Evolutionary conservation across 2,888 invertebrate species (phyloP).

Genomic region (Phengaris arion): DNA sequence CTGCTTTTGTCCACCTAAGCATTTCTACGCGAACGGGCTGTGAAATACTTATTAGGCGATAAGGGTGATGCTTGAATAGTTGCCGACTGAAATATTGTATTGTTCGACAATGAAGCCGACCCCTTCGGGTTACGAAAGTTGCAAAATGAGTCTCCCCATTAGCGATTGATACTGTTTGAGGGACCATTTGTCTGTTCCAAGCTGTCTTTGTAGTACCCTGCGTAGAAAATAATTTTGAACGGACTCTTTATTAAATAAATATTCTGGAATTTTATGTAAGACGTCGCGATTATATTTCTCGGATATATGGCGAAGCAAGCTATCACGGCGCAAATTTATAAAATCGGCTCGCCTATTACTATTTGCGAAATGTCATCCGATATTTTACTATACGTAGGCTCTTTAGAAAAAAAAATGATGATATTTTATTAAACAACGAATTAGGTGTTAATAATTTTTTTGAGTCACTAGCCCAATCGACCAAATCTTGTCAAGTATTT

Average conservation of each 20-base stretch:
- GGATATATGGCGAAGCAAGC: constrained; percentile 30
- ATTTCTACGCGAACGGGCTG: constrained; percentile 32
- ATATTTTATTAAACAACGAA: constrained; percentile 30
- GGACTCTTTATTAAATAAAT: background rate
- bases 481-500: constrained; percentile 26
- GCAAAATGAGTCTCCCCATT: constrained; percentile 42
- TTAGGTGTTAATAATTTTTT: constrained; percentile 25
- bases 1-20: constrained; percentile 35
- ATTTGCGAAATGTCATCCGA: constrained; percentile 34
- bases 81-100: constrained; percentile 35
- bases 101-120: constrained; percentile 37
- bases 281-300: constrained; percentile 33
- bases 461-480: constrained; percentile 29
- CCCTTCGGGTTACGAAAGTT: constrained; percentile 33
- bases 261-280: constrained; percentile 31
- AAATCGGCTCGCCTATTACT: constrained; percentile 33
- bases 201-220: constrained; percentile 32
- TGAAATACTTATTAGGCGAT: constrained; percentile 23
- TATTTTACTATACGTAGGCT: constrained; percentile 30
- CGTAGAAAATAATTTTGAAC: constrained; percentile 31
- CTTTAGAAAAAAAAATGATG: constrained; percentile 31
- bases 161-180: constrained; percentile 36
- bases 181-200: constrained; percentile 34
- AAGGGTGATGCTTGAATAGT: constrained; percentile 28
- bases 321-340: constrained; percentile 29